Evolutionary conservation across 2,888 invertebrate species (phyloP), one percentile per base, ranked within the genome.

Genomic region (Platerodrilus igneus): DNA sequence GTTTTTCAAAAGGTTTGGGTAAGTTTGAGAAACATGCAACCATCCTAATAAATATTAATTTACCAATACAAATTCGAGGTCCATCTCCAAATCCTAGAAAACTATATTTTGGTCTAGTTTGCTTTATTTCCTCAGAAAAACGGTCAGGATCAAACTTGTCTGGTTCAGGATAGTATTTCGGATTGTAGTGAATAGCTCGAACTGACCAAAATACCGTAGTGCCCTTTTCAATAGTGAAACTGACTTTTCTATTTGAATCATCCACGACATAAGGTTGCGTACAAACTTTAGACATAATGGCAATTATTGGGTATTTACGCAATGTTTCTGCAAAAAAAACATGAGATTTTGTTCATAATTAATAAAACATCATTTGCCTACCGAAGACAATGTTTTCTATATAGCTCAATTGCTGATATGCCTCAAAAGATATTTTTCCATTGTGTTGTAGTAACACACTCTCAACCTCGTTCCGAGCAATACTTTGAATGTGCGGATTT

Each of bases 131-230:
- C 2, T 56, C 56, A 2, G 51, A 50, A 53, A 69, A 69, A 15
- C 68, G 48, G 15, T 67, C 66, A 0, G 70, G 70, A 41, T 63
- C 58, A 47, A 65, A 71, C 31, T 52, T 53, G n/a, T 63, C 53
- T 0, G 70, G 70, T 10, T 67, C 56, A 1, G 64, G 60, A 41
- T 59, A 70, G 52, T 62, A 61, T 25, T 63, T 53, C 1, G 58
- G 50, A 49, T 69, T 66, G 13, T 44, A 51, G 27, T 70, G 70
- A 1, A 71, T 23, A 0, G 54, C 60, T 17, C 45, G 39, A 0
- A 62, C 21, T 1, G 68, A 65, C 3, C 70, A 47, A 2, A 56
- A 26, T 1, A 69, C 51, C 1, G 53, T 17, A 11, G 45, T 52
- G 5, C 62, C 64, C 27, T 31, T 22, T 28, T 41, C 35, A 14